Evolutionary conservation across 2,888 invertebrate species (phyloP), one percentile per base, ranked within the genome.

Genomic region (Scaptomyza flava): DNA sequence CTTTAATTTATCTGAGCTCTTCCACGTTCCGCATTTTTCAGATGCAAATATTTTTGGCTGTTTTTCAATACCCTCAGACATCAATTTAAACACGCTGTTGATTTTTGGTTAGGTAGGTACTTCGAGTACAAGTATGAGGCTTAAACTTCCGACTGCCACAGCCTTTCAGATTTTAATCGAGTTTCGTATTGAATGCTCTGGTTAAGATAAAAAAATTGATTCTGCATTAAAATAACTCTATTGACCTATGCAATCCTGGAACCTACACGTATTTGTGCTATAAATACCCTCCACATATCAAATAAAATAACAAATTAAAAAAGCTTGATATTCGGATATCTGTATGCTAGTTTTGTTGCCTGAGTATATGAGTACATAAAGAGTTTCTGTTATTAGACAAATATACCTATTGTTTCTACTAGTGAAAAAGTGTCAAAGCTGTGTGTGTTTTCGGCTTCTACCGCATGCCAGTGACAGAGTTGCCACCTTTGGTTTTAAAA

Each of bases 1-100:
- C 30, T 36, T 56, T 71, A 68, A 85, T 87, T 82, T 87, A 87
- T 87, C 68, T 85, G 12, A 62, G 43, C 34, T 65, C 9, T 46
- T 31, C 57, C 60, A 36, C 12, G 17, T 12, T 38, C n/a, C 14
- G 48, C 83, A 82, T 81, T 81, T 74, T 61, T 65, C 17, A 53
- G 31, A 33, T 60, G 41, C 54, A 51, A 68, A 69, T 71, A 73
- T 67, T 56, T 71, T 65, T 31, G 42, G 52, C 50, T 34, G 48
- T 65, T 64, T 76, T 62, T 60, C 65, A 76, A 70, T 67, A 67
- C 61, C 27, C 45, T 36, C 54, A 31, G 47, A 52, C 57, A 64
- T 57, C 43, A 81, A 78, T 64, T 70, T 60, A 52, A 63, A 23
- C 31, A 31, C 17, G 47, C 5, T 27, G 27, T 27, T 27, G 27